Percentiles rank a stretch among this genome's conserved stretches.
phyloP scores from a whole-genome alignment of 2,888 invertebrate species.

The Agriopis aurantiaria region DNA sequence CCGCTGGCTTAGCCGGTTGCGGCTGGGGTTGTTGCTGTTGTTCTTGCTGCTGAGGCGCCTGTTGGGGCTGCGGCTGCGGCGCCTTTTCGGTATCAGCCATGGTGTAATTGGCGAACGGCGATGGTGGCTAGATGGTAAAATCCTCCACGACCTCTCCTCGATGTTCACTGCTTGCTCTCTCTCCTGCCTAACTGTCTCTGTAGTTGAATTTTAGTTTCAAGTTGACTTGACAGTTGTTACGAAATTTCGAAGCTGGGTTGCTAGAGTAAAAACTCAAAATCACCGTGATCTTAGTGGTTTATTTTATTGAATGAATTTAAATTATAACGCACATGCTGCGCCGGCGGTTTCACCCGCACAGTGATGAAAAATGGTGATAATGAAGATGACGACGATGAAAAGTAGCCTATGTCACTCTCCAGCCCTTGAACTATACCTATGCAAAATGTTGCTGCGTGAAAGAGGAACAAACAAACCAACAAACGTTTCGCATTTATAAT shows the following conservation, averaged over 20 bases:
- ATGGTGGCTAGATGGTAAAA: constrained; percentile 90
- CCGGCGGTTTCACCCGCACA: too few species aligned
- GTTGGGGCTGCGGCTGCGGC: constrained; percentile 89
- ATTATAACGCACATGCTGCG: too few species aligned
- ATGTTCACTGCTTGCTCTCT: constrained; percentile 88
- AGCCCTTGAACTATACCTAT: too few species aligned
- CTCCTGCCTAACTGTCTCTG: constrained; percentile 49
- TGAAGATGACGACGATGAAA: too few species aligned
- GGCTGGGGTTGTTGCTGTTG: constrained; percentile 88
- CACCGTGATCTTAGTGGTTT: not conserved
- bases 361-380: too few species aligned
- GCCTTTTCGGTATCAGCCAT: constrained; percentile 98
- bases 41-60: constrained; percentile 90
- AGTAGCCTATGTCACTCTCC: too few species aligned
- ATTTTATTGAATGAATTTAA: too few species aligned
- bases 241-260: not conserved
- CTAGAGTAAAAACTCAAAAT: not conserved
- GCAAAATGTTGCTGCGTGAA: too few species aligned
- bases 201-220: constrained; percentile 50
- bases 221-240: constrained; percentile 23
- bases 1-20: constrained; percentile 87
- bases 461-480: too few species aligned
- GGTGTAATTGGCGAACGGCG: constrained; percentile 93
- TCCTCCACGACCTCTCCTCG: constrained; percentile 92
- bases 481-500: too few species aligned